Percentiles rank a stretch among this genome's conserved stretches.
Evolutionary conservation across 2,888 invertebrate species (phyloP).

Genomic region (Geophilus truncorum): DNA sequence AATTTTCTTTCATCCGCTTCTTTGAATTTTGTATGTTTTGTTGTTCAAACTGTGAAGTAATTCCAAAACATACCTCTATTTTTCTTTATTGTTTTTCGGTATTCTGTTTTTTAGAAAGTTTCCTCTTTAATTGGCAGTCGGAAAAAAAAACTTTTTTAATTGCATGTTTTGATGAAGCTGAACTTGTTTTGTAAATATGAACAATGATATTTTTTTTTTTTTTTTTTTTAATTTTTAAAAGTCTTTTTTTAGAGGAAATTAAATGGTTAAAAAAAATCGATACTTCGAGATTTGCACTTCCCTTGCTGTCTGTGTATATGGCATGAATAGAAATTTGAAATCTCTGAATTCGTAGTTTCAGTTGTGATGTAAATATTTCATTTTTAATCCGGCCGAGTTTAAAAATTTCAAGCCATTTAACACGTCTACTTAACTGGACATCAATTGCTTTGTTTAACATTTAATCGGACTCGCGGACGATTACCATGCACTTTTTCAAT

Average conservation of each 20-base stretch:
- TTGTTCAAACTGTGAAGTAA: background rate
- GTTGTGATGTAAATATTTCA: too few species aligned
- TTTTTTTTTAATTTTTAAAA: too few species aligned
- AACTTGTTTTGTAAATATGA: background rate
- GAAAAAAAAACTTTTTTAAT: background rate
- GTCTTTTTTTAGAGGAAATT: background rate
- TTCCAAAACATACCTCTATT: background rate
- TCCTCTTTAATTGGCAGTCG: background rate
- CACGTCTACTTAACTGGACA: background rate
- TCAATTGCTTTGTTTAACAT: background rate
- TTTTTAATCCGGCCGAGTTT: too few species aligned
- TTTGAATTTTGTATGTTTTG: background rate
- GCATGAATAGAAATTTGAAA: background rate
- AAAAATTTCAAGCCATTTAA: background rate
- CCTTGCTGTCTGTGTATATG: slow-evolving; percentile 3
- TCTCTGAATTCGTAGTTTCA: background rate
- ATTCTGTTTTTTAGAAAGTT: background rate
- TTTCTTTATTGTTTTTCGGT: background rate
- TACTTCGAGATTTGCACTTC: slow-evolving; percentile 8
- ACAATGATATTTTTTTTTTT: background rate
- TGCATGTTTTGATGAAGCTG: background rate
- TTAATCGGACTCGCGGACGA: background rate
- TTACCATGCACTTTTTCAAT: background rate
- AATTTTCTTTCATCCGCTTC: background rate
- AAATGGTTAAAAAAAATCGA: background rate